Evolutionary conservation across 2,113 vertebrate genomes (phyloP).

Genomic region (Alouatta palliata): DNA sequence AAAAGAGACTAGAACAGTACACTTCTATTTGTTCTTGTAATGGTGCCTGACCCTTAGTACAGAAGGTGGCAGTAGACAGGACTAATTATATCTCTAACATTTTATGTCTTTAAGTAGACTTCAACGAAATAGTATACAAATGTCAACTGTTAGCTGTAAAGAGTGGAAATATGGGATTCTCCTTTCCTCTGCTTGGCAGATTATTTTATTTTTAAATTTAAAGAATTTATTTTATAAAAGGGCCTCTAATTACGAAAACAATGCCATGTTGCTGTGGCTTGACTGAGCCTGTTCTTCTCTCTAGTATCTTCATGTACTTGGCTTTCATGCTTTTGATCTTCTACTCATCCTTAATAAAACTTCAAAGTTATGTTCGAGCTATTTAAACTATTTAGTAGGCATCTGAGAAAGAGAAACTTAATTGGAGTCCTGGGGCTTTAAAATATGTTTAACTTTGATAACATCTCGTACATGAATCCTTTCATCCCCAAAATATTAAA

Average conservation of each 20-base stretch:
- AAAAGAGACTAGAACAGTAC: not conserved
- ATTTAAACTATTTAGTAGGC: conserved; percentile 58
- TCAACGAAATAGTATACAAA: not conserved
- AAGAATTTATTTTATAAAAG: not conserved
- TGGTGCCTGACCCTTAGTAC: not conserved
- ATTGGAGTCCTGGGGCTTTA: conserved; percentile 46
- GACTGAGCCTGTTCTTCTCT: not conserved
- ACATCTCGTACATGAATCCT: conserved; percentile 51
- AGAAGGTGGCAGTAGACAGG: not conserved
- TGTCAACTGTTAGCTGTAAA: not conserved
- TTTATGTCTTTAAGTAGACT: not conserved
- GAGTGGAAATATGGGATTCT: not conserved
- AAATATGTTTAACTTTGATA: conserved; percentile 72
- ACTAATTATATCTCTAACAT: not conserved
- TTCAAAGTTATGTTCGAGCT: conserved; percentile 58
- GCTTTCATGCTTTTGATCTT: conserved; percentile 33
- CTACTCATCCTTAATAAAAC: conserved; percentile 49
- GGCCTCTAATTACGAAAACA: not conserved
- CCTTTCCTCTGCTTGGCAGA: not conserved
- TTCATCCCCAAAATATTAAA: conserved; percentile 54
- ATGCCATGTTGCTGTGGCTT: too few relatives aligned
- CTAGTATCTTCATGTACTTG: not conserved
- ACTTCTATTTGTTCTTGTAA: not conserved
- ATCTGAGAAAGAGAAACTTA: conserved; percentile 40
- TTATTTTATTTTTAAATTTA: not conserved